Base-by-base conservation (phyloP, 2,888 invertebrate species). In the Schrankia costaestrigalis region DNA sequence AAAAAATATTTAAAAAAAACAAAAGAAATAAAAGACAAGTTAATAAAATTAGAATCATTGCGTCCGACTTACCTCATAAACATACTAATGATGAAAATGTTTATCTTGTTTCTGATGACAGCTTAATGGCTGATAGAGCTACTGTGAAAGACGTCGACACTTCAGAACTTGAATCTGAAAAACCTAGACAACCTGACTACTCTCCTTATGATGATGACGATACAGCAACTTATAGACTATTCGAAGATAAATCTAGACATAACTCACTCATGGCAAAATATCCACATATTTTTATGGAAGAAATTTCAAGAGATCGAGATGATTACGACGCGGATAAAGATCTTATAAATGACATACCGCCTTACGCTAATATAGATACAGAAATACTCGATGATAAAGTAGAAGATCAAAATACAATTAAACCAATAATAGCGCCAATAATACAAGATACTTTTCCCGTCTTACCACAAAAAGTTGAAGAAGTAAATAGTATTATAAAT, bases 241-340 rank as follows among this genome's bases (percentile, higher is more conserved):
- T 74, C 10, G 49, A 55, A 4, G 52, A 50, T 9, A 62, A 47
- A 46, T 62, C 63, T 0, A 61, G 70, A 31, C 71, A 72, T 14
- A 76, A 71, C 37, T 45, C 59, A 3, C 50, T 82, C 3, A 79
- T 80, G 77, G 70, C 78, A 0, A 80, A 73, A 58, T 86, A 86
- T 31, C 85, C 85, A 1, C 85, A 86, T 31, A 58, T 86, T 17
- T 75, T 86, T 23, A 53, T 77, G 56, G 79, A 80, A 33, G 74
- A 77, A 35, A 45, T 64, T 9, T 41, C 57, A 0, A 63, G 42
- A 36, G 67, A 76, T 0, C 68, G 63, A 31, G 77, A 76, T 39
- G 62, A 67, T 22, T 44, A 41, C n/a, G 15, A 39, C 3, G 35
- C 45, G 1, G 35, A 52, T 9, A 50, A 41, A 14, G 28, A 33